Evolutionary conservation across 2,797 vertebrate species (phyloP).

Genomic region (Sebastes itinus): DNA sequence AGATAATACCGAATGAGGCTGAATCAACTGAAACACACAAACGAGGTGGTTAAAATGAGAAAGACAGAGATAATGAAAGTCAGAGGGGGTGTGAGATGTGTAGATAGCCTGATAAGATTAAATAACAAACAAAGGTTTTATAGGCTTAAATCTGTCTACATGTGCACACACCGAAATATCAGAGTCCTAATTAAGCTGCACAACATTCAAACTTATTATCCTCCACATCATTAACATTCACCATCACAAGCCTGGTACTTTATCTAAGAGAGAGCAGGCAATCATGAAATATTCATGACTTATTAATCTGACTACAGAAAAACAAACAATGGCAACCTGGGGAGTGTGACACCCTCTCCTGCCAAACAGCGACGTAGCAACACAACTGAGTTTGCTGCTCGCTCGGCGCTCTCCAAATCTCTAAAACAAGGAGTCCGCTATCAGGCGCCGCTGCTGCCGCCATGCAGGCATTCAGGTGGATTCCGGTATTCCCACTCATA

Average conservation of each 20-base stretch:
- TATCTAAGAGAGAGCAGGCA: constrained; percentile 72
- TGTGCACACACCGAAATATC: constrained; percentile 65
- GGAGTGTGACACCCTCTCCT: constrained; percentile 57
- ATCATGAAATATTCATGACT: constrained; percentile 84
- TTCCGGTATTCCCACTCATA: constrained; percentile 43
- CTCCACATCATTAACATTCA: constrained; percentile 78
- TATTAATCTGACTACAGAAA: constrained; percentile 79
- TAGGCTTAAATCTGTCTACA: constrained; percentile 44
- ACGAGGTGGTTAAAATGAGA: not conserved
- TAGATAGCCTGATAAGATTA: constrained; percentile 63
- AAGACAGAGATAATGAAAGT: constrained; percentile 3
- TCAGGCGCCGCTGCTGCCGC: not conserved
- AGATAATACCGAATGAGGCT: not conserved
- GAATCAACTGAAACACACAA: not conserved
- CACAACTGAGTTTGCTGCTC: constrained; percentile 26
- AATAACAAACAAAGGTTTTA: constrained; percentile 53
- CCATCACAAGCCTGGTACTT: constrained; percentile 64
- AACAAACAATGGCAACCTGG: constrained; percentile 75
- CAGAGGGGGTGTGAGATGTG: constrained; percentile 36
- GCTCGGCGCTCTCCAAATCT: constrained; percentile 39
- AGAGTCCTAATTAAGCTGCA: constrained; percentile 77
- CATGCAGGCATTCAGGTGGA: constrained; percentile 39
- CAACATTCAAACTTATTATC: constrained; percentile 77
- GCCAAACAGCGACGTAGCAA: constrained; percentile 37
- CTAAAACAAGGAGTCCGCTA: constrained; percentile 17